These are phyloP conservation scores for Brachypterus glaber DNA, from an alignment of 2,888 invertebrate species.

Conservation along the genomic window DNA sequence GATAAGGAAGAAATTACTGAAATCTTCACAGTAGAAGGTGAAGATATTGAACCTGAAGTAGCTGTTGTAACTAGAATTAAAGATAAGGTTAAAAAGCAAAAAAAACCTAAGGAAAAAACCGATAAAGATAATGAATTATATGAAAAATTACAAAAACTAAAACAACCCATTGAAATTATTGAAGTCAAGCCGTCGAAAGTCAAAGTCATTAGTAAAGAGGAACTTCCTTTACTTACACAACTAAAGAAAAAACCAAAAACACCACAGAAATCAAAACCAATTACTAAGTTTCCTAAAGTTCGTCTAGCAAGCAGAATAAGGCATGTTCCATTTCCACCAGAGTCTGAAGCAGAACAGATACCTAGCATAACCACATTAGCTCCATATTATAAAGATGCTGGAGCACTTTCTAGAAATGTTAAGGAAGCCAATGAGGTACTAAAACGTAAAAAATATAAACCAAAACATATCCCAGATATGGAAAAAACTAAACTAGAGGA, in stretches of 20 bases:
- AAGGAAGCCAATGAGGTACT: slow-evolving; percentile 38
- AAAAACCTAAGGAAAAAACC: not conserved
- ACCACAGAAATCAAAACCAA: slow-evolving; percentile 25
- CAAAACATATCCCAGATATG: slow-evolving; percentile 33
- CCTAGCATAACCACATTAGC: slow-evolving; percentile 10
- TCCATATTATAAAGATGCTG: slow-evolving; percentile 32
- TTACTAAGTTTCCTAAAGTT: slow-evolving; percentile 51
- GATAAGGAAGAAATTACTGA: slow-evolving; percentile 34
- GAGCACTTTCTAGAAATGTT: slow-evolving; percentile 41
- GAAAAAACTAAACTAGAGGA: slow-evolving; percentile 39
- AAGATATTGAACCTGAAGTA: slow-evolving; percentile 16
- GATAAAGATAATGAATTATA: slow-evolving; percentile 5
- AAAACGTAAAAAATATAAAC: slow-evolving; percentile 34
- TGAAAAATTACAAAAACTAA: slow-evolving; percentile 22
- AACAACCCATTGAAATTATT: slow-evolving; percentile 22
- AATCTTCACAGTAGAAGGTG: slow-evolving; percentile 23
- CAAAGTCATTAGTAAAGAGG: slow-evolving; percentile 25
- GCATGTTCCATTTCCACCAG: not conserved
- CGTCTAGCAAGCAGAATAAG: slow-evolving; percentile 44
- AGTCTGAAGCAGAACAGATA: not conserved
- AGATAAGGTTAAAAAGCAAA: not conserved
- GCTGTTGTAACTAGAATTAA: not conserved
- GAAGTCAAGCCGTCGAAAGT: slow-evolving; percentile 34
- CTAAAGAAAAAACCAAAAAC: slow-evolving; percentile 10
- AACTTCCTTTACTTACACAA: slow-evolving; percentile 45